Evolutionary conservation across 2,797 vertebrate species (phyloP).

Genomic region (Aeoliscus strigatus): DNA sequence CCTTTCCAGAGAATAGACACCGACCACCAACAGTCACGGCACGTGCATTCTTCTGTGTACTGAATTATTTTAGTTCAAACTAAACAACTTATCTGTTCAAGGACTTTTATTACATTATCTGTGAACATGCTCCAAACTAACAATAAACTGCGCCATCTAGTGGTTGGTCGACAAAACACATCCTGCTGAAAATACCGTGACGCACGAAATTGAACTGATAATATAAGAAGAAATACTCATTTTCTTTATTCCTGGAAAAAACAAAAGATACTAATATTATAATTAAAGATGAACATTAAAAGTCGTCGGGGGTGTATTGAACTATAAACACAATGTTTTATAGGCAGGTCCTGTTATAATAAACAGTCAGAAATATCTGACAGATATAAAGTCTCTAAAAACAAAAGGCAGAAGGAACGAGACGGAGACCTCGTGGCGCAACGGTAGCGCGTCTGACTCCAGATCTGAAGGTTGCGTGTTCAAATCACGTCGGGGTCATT

Average conservation of each 20-base stretch:
- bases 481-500: constrained; percentile 61
- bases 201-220: too few relatives aligned
- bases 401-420: too few relatives aligned
- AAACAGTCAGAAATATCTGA: neutral
- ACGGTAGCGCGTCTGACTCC: too few relatives aligned
- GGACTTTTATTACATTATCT: neutral
- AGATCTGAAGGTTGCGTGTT: constrained; percentile 72
- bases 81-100: neutral
- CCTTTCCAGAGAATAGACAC: too few relatives aligned
- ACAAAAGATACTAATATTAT: too few relatives aligned
- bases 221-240: accelerated
- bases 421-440: constrained; percentile 57
- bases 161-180: neutral
- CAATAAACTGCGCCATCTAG: constrained; percentile 40
- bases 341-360: neutral
- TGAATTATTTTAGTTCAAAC: neutral
- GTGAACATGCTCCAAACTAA: neutral
- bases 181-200: neutral
- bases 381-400: too few relatives aligned
- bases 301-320: too few relatives aligned
- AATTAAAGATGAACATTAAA: too few relatives aligned
- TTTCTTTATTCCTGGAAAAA: accelerated
- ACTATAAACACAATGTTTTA: too few relatives aligned
- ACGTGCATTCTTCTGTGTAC: neutral
- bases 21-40: neutral